These are phyloP conservation scores for Petrosia ficiformis DNA, from an alignment of 37 sponge, comb jelly and placozoan genomes.

Conservation along the genomic window DNA sequence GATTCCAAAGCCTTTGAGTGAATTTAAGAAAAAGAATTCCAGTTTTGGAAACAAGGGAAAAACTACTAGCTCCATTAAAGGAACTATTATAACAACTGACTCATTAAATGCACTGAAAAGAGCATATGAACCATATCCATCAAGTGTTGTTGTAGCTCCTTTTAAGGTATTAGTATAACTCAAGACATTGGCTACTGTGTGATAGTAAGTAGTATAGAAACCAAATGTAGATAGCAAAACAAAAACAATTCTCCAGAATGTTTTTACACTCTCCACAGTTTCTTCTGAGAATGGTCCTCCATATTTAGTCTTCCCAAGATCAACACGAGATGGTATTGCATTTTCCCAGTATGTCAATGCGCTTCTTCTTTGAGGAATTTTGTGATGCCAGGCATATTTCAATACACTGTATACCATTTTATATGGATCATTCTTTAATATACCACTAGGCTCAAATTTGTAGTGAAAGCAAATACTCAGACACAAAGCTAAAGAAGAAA, in stretches of 20 bases:
- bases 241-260: not conserved
- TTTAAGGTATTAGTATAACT: not conserved
- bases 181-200: not conserved
- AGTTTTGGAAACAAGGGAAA: constrained; percentile 3
- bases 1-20: not conserved
- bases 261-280: constrained; percentile 4
- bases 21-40: not conserved
- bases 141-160: not conserved
- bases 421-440: not conserved
- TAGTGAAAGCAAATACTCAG: not conserved
- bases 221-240: not conserved
- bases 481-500: not conserved
- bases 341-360: constrained; percentile 8
- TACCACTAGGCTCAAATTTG: not conserved
- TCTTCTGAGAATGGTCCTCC: not conserved
- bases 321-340: not conserved
- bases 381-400: not conserved
- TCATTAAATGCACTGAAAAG: not conserved
- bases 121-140: not conserved
- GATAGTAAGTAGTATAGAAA: not conserved
- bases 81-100: not conserved
- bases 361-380: not conserved
- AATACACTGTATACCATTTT: not conserved
- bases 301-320: not conserved
- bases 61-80: not conserved